phyloP scores from a whole-genome alignment of 2,797 vertebrate species.

The Parauchenoglanis ngamensis region DNA sequence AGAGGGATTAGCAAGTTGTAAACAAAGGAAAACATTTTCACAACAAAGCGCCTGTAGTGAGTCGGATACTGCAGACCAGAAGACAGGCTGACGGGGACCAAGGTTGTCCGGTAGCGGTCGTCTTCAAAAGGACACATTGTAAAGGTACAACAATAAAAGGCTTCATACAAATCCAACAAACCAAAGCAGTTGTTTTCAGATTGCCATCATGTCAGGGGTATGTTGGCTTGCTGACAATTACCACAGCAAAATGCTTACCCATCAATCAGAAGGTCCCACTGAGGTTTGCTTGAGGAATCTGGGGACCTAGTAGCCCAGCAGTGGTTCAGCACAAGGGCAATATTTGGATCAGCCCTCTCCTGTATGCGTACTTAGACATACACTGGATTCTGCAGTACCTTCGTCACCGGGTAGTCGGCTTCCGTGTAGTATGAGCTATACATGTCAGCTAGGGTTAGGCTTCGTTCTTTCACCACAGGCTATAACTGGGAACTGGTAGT shows the following conservation, averaged over 20 bases:
- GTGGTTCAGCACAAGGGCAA: conserved; percentile 70
- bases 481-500: conserved; percentile 73
- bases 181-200: not conserved
- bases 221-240: not conserved
- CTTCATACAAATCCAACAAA: not conserved
- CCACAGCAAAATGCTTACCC: conserved; percentile 64
- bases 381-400: conserved; percentile 67
- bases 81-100: conserved; percentile 62
- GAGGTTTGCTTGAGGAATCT: conserved; percentile 63
- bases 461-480: conserved; percentile 71
- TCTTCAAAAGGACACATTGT: conserved; percentile 72
- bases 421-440: conserved; percentile 70
- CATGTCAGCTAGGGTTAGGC: no score
- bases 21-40: conserved; percentile 74
- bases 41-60: conserved; percentile 72
- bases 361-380: conserved; percentile 71
- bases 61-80: conserved; percentile 65
- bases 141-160: not conserved
- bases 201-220: not conserved
- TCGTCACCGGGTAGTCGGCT: conserved; percentile 73
- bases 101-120: conserved; percentile 66
- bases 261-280: conserved; percentile 74
- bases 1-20: conserved; percentile 41
- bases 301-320: conserved; percentile 74
- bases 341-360: conserved; percentile 68